phyloP scores from a whole-genome alignment of 2,797 vertebrate species.

The Onychomys torridus region DNA sequence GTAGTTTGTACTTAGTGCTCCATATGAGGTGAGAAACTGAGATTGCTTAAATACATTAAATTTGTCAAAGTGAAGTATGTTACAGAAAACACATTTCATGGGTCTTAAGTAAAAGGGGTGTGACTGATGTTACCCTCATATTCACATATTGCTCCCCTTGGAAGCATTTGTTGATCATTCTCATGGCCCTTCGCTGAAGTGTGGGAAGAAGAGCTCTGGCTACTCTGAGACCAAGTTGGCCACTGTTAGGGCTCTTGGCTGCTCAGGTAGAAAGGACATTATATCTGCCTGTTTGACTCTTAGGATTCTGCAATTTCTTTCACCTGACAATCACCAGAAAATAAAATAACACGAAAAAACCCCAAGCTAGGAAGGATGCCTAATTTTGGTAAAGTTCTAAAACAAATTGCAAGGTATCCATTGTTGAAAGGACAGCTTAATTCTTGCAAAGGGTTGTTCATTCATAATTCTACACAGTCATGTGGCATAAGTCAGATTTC shows the following conservation, averaged over 20 bases:
- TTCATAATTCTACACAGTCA: background rate
- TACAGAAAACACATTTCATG: background rate
- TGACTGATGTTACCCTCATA: background rate
- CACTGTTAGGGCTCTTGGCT: background rate
- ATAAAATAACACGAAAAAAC: background rate
- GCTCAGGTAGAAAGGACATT: background rate
- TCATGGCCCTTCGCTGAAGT: background rate
- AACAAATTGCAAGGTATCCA: background rate
- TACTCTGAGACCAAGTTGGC: background rate
- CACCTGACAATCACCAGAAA: background rate
- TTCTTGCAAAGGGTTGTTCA: background rate
- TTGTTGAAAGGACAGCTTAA: background rate
- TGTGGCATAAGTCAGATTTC: background rate
- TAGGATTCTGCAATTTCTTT: constrained; percentile 17
- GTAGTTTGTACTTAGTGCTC: background rate
- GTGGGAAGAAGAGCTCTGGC: background rate
- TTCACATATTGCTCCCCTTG: background rate
- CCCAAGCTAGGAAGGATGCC: background rate
- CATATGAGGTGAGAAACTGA: constrained; percentile 26
- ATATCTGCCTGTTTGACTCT: background rate
- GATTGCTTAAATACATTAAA: background rate
- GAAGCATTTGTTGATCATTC: background rate
- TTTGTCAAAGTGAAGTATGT: background rate
- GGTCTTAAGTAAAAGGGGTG: background rate
- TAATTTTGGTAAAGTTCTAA: constrained; percentile 41